phyloP scores from a whole-genome alignment of 1,140 invertebrate species.

The Cephus cinctus region DNA sequence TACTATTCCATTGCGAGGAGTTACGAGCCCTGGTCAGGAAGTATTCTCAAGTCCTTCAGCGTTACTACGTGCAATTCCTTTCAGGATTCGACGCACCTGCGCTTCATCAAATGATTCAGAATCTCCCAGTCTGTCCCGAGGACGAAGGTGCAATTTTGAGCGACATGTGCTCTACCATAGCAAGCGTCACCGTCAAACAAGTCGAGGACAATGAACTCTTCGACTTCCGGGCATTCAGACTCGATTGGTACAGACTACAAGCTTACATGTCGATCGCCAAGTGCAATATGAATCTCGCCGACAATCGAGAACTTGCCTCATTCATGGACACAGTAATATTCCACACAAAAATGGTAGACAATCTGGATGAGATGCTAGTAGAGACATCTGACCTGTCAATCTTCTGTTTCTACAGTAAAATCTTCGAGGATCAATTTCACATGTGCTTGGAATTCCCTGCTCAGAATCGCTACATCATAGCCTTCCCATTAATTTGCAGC shows the following conservation, averaged over 20 bases:
- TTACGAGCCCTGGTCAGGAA: constrained; percentile 88
- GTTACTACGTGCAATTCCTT: constrained; percentile 97
- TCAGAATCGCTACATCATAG: constrained; percentile 95
- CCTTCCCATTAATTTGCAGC: constrained; percentile 95
- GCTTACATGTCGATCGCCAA: constrained; percentile 89
- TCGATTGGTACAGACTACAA: constrained; percentile 98
- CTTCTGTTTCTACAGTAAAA: constrained; percentile 96
- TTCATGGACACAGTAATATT: constrained; percentile 95
- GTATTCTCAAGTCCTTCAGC: constrained; percentile 95
- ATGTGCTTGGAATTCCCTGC: constrained; percentile 98
- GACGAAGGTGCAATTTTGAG: constrained; percentile 94
- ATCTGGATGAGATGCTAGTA: constrained; percentile 94
- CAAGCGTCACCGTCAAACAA: constrained; percentile 88
- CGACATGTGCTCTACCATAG: constrained; percentile 88
- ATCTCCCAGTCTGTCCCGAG: constrained; percentile 81
- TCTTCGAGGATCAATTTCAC: constrained; percentile 97
- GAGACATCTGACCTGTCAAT: constrained; percentile 97
- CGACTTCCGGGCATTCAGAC: constrained; percentile 90
- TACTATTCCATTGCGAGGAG: constrained; percentile 98
- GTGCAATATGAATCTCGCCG: constrained; percentile 78
- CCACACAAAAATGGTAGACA: constrained; percentile 98
- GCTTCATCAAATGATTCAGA: constrained; percentile 89
- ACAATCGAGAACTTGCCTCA: constrained; percentile 83
- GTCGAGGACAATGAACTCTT: constrained; percentile 96
- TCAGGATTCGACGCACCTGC: constrained; percentile 93